Base-by-base conservation (phyloP, 2,113 vertebrate species). In the Marcusenius ussheri region DNA sequence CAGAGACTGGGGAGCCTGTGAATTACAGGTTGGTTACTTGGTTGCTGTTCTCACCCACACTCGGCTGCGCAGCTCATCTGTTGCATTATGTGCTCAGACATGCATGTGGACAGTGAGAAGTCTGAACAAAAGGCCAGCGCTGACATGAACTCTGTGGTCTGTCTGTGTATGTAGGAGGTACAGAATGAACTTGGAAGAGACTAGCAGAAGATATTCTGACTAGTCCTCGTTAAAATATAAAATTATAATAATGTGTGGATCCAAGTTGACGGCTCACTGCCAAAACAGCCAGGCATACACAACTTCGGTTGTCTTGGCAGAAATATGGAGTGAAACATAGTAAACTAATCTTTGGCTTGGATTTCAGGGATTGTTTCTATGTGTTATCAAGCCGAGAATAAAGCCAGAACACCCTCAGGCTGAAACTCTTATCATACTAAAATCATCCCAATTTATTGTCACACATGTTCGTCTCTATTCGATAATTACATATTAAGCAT, bases 101-200 rank as follows among this genome's bases (percentile, higher is more conserved):
- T 19, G 62, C 62, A 19, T 19, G 74, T 80, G 74, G 74, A 35
- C 74, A 80, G 31, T 39, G 70, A 80, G 74, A 19, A 6, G 31
- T 5, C 74, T 39, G 74, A 80, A 80, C 74, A 35, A 80, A 80
- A 80, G 74, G 74, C 45, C 35, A 42, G 4, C 45, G 39, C 83
- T 46, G 45, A 84, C 17, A 24, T 84, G 83, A 84, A 46, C 8
- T 84, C 45, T n/a, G 80, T 46, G 46, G 19, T 84, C 24, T 45
- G 21, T 39, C 45, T 46, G 35, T 35, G 6, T 5, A 19, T n/a
- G 39, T 47, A 47, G 45, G 24, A 84, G 42, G 83, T 24, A 47
- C 45, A 84, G 83, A 84, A 46, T 84, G 24, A 21, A 84, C 21
- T 46, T 84, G 83, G 83, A 84, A 84, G 83, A 84, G 42, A 84